phyloP scores from a whole-genome alignment of 1,140 invertebrate species.

The Drosophila elegans region DNA sequence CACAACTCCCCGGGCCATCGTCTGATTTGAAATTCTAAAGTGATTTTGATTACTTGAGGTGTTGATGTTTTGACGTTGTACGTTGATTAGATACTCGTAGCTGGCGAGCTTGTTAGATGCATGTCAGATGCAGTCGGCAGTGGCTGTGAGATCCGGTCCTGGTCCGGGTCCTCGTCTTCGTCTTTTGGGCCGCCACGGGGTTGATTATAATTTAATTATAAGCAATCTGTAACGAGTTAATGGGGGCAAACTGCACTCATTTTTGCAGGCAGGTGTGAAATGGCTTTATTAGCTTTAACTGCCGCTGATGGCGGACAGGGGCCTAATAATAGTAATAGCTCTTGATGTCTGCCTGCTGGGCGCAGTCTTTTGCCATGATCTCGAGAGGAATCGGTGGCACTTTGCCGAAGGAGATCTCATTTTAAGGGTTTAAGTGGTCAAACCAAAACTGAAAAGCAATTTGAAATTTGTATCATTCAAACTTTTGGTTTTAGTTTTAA shows the following conservation, averaged over 20 bases:
- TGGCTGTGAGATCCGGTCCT: constrained; percentile 10
- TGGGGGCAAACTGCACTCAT: constrained; percentile 62
- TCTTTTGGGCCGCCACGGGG: constrained; percentile 34
- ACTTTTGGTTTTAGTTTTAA: too few relatives aligned
- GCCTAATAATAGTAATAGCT: constrained; percentile 70
- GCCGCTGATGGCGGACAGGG: constrained; percentile 24
- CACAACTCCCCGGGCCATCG: constrained; percentile 55
- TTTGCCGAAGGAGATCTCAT: background rate
- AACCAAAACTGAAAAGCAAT: background rate
- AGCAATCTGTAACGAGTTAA: constrained; percentile 80
- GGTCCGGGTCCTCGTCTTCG: too few relatives aligned
- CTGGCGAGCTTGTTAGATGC: constrained; percentile 79
- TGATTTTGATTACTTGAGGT: constrained; percentile 83
- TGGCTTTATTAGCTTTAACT: constrained; percentile 76
- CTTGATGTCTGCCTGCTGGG: constrained; percentile 55
- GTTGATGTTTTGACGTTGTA: constrained; percentile 83
- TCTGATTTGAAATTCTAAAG: constrained; percentile 83
- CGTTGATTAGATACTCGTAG: constrained; percentile 77
- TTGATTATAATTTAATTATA: constrained; percentile 84
- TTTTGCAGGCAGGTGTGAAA: constrained; percentile 79
- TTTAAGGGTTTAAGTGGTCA: background rate
- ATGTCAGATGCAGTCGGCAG: constrained; percentile 55
- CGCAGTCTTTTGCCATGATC: constrained; percentile 15
- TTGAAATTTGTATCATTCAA: too few relatives aligned
- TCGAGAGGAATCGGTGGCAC: constrained; percentile 1